Evolutionary conservation across 53 echinoderm and acorn worm species (phyloP).

Genomic region (Arbacia lixula): DNA sequence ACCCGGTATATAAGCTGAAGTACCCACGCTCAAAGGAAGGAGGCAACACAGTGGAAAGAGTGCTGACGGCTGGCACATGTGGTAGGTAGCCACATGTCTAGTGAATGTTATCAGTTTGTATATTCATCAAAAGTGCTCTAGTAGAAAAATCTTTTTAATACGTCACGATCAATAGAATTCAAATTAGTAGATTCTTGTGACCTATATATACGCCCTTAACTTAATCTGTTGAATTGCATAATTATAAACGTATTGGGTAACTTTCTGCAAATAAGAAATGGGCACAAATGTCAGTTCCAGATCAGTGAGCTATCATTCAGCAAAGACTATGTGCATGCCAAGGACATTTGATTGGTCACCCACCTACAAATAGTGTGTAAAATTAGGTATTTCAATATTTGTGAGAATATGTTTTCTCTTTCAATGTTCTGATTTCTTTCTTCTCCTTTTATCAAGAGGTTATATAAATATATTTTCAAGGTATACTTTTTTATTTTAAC

Average conservation of each 20-base stretch:
- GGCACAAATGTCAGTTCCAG: background rate
- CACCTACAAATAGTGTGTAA: background rate
- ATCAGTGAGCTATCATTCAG: constrained; percentile 2
- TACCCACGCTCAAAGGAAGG: background rate
- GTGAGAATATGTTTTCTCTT: constrained; percentile 8
- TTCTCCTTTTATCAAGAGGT: background rate
- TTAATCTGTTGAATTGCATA: background rate
- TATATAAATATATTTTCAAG: no score
- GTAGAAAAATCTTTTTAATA: background rate
- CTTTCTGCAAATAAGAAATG: background rate
- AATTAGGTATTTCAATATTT: constrained; percentile 5
- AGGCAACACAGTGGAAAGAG: constrained; percentile 3
- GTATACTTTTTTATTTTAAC: no score
- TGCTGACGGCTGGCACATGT: background rate
- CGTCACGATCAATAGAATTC: background rate
- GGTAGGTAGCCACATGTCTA: background rate
- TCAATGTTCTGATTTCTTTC: background rate
- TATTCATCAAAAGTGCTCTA: no score
- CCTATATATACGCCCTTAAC: background rate
- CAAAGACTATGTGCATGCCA: constrained; percentile 5
- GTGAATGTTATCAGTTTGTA: background rate
- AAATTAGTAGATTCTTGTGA: background rate
- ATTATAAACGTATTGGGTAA: background rate
- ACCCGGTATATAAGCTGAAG: background rate
- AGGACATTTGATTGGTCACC: background rate